Base-by-base conservation (phyloP, 2,113 vertebrate species). In the Sorex fumeus region DNA sequence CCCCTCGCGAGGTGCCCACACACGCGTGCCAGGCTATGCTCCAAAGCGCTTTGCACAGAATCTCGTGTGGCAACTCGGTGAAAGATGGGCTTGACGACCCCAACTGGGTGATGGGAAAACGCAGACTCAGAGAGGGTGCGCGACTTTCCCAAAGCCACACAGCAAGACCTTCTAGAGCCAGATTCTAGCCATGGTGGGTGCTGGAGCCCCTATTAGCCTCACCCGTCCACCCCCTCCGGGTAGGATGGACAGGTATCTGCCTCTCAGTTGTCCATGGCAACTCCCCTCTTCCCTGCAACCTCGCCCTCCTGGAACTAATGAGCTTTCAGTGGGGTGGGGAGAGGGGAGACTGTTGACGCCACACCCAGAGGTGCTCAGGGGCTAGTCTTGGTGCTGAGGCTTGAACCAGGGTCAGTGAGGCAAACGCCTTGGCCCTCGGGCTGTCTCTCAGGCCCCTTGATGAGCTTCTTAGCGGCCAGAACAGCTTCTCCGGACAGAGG, bases 1-100 rank as follows among this genome's bases (percentile, higher is more conserved):
- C 70, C 7, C 0, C 0, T 2, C 28, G 15, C 16, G 0, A 1
- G 30, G 1, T 27, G 25, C 53, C 2, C 0, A 3, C 15, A 3
- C 15, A 5, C n/a, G 12, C 27, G 60, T 4, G 43, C 57, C 45
- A 53, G 70, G 28, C 23, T 0, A 34, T 4, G 0, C 32, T n/a
- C 57, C 34, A 36, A 36, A 78, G 57, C 13, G 62, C 32, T 57
- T 40, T 50, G 13, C 32, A 18, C 30, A 28, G 3, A 30, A 30
- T 40, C 5, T 40, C 5, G 7, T 43, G 64, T 16, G 79, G 18
- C 25, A 60, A 23, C 50, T 11, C 34, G 27, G 0, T n/a, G 27
- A 57, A 47, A 47, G 34, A 70, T 10, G 0, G 47, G 0, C 0
- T 3, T 11, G 70, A 5, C 67, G 47, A 60, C 4, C 28, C 53